Percentiles rank a stretch among this genome's conserved stretches.
Conservation (phyloP, 2,797 vertebrate genomes). For the Adelosebastes latens region DNA sequence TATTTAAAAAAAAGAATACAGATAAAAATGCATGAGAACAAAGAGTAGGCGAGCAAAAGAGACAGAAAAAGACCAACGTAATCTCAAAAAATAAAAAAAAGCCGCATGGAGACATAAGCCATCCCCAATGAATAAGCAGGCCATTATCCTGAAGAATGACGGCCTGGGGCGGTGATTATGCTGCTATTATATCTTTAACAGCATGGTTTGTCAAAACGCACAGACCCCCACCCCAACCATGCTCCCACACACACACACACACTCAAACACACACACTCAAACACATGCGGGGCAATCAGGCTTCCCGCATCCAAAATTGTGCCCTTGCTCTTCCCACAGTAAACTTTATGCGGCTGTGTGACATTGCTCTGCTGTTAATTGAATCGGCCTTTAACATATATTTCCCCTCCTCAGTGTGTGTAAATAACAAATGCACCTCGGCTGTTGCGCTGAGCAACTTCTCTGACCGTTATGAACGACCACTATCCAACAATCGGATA, state of each 20-base stretch:
- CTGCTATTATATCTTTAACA: slow-evolving; percentile 94
- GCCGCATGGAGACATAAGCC: slow-evolving; percentile 84
- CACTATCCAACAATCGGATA: slow-evolving; percentile 45
- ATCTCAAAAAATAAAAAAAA: slow-evolving; percentile 81
- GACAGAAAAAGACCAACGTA: slow-evolving; percentile 75
- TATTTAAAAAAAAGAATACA: neutral
- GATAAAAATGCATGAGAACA: slow-evolving; percentile 2
- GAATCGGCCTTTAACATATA: slow-evolving; percentile 44
- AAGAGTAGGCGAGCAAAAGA: slow-evolving; percentile 14
- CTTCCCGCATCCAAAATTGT: slow-evolving; percentile 28
- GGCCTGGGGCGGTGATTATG: slow-evolving; percentile 91
- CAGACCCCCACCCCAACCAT: slow-evolving; percentile 67
- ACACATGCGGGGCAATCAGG: slow-evolving; percentile 4
- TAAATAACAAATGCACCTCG: slow-evolving; percentile 63
- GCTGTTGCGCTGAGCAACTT: neutral
- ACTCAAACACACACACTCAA: slow-evolving; percentile 16
- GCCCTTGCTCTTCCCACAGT: slow-evolving; percentile 55
- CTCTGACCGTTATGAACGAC: slow-evolving; percentile 61
- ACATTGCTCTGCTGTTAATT: slow-evolving; percentile 64
- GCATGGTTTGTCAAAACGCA: slow-evolving; percentile 91
- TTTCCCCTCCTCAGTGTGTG: slow-evolving; percentile 21
- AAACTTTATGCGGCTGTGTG: slow-evolving; percentile 41
- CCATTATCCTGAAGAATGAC: slow-evolving; percentile 92
- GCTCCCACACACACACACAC: slow-evolving; percentile 27
- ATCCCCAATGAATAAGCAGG: slow-evolving; percentile 88